These are phyloP conservation scores for Anagyrus pseudococci DNA, from an alignment of 2,888 invertebrate species.

Conservation along the genomic window DNA sequence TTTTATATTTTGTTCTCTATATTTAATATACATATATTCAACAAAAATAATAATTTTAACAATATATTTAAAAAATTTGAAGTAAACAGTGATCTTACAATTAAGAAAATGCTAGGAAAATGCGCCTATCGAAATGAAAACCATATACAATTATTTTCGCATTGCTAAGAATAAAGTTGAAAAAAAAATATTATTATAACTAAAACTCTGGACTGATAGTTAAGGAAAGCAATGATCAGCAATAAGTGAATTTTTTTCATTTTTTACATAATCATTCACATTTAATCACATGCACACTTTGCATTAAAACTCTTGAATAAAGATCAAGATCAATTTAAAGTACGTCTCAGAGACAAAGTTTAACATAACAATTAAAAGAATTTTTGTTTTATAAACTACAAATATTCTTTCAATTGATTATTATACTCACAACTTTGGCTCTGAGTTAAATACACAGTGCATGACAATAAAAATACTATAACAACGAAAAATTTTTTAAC, in stretches of 20 bases:
- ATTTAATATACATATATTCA: constrained; percentile 28
- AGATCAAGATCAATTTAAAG: constrained; percentile 12
- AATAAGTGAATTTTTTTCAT: constrained; percentile 10
- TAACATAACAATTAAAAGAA: neutral
- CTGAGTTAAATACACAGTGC: constrained; percentile 7
- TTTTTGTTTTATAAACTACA: neutral
- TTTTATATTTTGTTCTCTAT: constrained; percentile 10
- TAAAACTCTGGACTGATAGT: no score
- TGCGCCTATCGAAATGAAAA: no score
- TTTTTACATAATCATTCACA: constrained; percentile 11
- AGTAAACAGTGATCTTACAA: constrained; percentile 22
- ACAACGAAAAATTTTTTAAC: constrained; percentile 12
- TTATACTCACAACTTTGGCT: no score
- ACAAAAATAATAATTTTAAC: constrained; percentile 31
- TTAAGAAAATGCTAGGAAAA: no score
- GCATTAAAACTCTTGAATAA: neutral
- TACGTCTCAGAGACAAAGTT: constrained; percentile 19
- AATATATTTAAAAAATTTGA: constrained; percentile 25
- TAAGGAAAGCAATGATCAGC: constrained; percentile 12
- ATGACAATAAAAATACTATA: constrained; percentile 21
- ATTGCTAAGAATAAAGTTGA: neutral
- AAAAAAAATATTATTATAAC: neutral
- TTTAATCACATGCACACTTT: constrained; percentile 4
- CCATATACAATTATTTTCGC: no score
- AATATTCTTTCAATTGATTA: no score